Percentiles rank a stretch among this genome's conserved stretches.
Evolutionary conservation across 2,797 vertebrate genomes (phyloP).

Genomic region (Caiman crocodilus): DNA sequence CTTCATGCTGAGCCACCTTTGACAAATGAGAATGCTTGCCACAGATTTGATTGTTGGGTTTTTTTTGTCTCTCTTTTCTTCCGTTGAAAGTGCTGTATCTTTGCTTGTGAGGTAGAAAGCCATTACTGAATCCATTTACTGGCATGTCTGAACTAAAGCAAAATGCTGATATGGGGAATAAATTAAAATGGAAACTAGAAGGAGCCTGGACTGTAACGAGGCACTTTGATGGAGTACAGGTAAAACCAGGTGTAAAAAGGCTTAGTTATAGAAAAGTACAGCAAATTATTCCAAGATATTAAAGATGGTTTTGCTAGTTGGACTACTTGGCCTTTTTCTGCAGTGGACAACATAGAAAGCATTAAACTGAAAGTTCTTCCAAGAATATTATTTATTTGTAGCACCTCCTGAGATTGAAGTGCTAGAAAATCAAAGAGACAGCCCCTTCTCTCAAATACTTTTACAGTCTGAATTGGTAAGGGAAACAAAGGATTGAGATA

Average conservation of each 20-base stretch:
- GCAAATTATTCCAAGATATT: not conserved
- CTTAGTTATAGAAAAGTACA: not conserved
- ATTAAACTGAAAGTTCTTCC: not conserved
- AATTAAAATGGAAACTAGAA: slow-evolving; percentile 40
- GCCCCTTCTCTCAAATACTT: not conserved
- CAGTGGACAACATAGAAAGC: not conserved
- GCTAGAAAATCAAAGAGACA: not conserved
- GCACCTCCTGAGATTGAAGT: not conserved
- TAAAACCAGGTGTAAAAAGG: not conserved
- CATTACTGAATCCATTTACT: slow-evolving; percentile 48
- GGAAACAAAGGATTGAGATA: not conserved
- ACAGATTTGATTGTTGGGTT: slow-evolving; percentile 27
- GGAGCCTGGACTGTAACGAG: not conserved
- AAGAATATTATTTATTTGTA: not conserved
- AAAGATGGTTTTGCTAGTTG: not conserved
- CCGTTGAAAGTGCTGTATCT: not conserved
- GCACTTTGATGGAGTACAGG: not conserved
- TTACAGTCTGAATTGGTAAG: not conserved
- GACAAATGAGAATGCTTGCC: slow-evolving; percentile 55
- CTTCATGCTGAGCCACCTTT: slow-evolving; percentile 27
- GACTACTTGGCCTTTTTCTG: not conserved
- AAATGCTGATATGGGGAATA: slow-evolving; percentile 58
- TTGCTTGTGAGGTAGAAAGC: slow-evolving; percentile 43
- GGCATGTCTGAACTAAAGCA: slow-evolving; percentile 22
- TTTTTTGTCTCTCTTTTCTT: slow-evolving; percentile 37